Conservation (phyloP, 2,797 vertebrate species). For the Poeciliopsis gracilis region DNA sequence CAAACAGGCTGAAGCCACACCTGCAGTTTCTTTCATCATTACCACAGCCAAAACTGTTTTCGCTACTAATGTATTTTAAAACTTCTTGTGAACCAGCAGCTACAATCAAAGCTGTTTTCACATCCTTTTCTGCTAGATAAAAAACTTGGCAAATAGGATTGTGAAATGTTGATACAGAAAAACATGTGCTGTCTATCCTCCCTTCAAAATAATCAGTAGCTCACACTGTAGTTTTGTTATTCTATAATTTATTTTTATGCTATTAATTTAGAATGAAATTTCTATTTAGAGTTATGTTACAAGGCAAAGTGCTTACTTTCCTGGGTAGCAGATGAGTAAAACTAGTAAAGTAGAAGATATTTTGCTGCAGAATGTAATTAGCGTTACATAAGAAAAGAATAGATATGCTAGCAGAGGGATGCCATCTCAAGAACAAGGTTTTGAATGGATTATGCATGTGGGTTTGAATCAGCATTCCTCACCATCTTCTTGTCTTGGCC, state of each 20-base stretch:
- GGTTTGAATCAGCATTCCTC: slow-evolving; percentile 21
- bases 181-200: neutral
- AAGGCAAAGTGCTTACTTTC: neutral
- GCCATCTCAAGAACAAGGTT: neutral
- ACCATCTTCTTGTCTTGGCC: slow-evolving; percentile 46
- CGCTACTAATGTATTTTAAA: neutral
- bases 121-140: neutral
- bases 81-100: slow-evolving; percentile 1
- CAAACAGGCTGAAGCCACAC: slow-evolving; percentile 2
- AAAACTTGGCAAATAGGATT: neutral
- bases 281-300: neutral
- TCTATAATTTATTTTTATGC: neutral
- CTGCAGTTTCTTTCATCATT: neutral
- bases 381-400: neutral
- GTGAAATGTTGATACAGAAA: neutral
- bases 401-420: neutral
- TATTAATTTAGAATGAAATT: neutral
- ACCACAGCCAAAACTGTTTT: neutral
- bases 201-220: neutral
- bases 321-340: neutral
- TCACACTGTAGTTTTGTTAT: neutral
- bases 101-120: neutral
- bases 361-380: neutral
- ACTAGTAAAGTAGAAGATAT: neutral
- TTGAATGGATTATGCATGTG: slow-evolving; percentile 1